Base-by-base conservation (phyloP, 2,113 vertebrate genomes). In the cattle (Bos taurus) region DNA sequence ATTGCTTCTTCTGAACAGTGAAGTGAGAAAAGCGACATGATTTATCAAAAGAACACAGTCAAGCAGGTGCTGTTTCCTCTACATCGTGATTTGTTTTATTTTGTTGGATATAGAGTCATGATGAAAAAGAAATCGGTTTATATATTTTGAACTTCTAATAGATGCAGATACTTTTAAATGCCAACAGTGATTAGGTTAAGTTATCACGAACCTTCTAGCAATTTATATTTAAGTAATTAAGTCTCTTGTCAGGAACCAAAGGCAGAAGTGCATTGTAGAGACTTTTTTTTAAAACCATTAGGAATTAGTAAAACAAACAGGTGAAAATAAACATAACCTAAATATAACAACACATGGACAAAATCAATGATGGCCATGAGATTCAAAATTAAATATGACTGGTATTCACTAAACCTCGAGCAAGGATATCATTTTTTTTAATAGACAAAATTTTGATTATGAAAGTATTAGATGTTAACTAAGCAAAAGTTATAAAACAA, bases 211-310 rank as follows among this genome's bases (percentile, higher is more conserved):
- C n/a, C 30, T 81, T 91, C 19, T 67, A 86, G 85, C n/a, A 92
- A 94, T 83, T 95, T 91, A 64, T 95, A 88, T 77, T 93, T 84
- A 97, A 91, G 60, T 74, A 90, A 80, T 94, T 94, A 94, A 85
- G 26, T 67, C 57, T 92, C 13, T 67, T 88, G 26, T 71, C 43
- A 94, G 57, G 60, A 52, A 78, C 12, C 67, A 78, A 60, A 93
- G 25, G 28, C 16, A 33, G n/a, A 85, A 60, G 26, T 90, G 6
- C 0, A 87, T 2, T 77, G 36, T 78, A 95, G 36, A 92, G 83
- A 86, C 19, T 56, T 46, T 89, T 91, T 71, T 82, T 4, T 3
- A 64, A 88, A 28, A 86, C 28, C 3, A 95, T 21, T 62, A 80
- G 67, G 25, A 19, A 84, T 93, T 93, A 78, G 81, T 26, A 83